These are phyloP conservation scores for Caenorhabditis sulstoni DNA, from an alignment of 2,888 invertebrate species.

Conservation along the genomic window DNA sequence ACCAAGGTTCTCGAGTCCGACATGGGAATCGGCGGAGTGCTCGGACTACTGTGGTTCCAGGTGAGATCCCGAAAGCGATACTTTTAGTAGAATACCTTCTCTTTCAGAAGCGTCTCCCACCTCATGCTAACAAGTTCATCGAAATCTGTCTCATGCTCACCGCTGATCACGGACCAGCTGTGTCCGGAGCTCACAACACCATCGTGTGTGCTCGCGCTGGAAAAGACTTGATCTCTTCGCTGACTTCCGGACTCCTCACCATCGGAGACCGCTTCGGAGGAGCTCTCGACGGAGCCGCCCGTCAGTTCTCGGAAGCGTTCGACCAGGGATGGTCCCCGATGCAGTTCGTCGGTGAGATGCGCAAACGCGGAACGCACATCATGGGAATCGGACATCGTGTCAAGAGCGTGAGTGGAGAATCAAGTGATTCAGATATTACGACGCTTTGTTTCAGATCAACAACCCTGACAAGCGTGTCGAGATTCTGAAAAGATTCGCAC, in stretches of 20 bases:
- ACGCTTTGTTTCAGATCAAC: constrained; percentile 85
- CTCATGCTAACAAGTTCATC: constrained; percentile 95
- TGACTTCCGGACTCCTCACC: constrained; percentile 95
- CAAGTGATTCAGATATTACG: no score
- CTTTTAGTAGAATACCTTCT: constrained; percentile 48
- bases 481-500: constrained; percentile 93
- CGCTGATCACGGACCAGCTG: constrained; percentile 98
- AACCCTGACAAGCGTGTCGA: constrained; percentile 99
- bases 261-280: constrained; percentile 98
- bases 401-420: constrained; percentile 84
- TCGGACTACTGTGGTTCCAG: constrained; percentile 98
- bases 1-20: constrained; percentile 90
- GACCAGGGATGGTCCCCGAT: constrained; percentile 88
- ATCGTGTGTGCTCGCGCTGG: constrained; percentile 96
- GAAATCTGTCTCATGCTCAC: constrained; percentile 99
- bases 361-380: constrained; percentile 96
- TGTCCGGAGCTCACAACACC: constrained; percentile 86
- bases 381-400: constrained; percentile 98
- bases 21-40: constrained; percentile 96
- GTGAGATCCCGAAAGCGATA: constrained; percentile 82
- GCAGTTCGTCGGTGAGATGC: constrained; percentile 98
- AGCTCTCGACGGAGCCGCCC: constrained; percentile 96
- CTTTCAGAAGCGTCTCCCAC: constrained; percentile 85
- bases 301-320: constrained; percentile 96
- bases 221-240: constrained; percentile 96